These are phyloP conservation scores for Myiozetetes cayanensis DNA, from an alignment of 2,113 vertebrate species.

Conservation along the genomic window DNA sequence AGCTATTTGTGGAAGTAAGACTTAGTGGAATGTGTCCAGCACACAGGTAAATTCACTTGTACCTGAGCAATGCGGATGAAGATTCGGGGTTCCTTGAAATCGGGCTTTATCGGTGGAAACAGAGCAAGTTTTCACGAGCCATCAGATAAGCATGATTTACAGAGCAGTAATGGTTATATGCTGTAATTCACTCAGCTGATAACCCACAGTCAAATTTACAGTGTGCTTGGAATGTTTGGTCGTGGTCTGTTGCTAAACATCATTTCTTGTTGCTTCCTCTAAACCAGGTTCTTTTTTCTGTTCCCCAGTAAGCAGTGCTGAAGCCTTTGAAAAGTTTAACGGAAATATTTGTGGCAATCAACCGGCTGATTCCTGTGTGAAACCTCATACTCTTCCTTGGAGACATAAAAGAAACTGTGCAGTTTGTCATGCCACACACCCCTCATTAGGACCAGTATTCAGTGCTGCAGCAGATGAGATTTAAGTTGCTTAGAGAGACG, in stretches of 20 bases:
- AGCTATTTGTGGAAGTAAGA: neutral
- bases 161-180: neutral
- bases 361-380: slow-evolving; percentile 32
- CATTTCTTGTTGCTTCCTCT: neutral
- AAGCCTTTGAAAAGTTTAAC: neutral
- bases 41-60: neutral
- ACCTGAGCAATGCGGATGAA: neutral
- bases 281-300: neutral
- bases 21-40: neutral
- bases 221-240: neutral
- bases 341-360: slow-evolving; percentile 1
- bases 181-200: neutral
- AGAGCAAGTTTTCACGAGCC: neutral
- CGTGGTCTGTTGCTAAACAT: neutral
- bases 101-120: neutral
- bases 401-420: neutral
- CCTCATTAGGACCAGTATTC: neutral
- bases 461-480: neutral
- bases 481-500: neutral
- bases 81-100: neutral
- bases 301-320: neutral
- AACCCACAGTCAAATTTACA: neutral
- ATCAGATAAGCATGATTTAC: neutral
- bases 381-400: neutral
- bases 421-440: neutral